phyloP scores from a whole-genome alignment of 2,113 vertebrate species.

The Hippocampus abdominalis region DNA sequence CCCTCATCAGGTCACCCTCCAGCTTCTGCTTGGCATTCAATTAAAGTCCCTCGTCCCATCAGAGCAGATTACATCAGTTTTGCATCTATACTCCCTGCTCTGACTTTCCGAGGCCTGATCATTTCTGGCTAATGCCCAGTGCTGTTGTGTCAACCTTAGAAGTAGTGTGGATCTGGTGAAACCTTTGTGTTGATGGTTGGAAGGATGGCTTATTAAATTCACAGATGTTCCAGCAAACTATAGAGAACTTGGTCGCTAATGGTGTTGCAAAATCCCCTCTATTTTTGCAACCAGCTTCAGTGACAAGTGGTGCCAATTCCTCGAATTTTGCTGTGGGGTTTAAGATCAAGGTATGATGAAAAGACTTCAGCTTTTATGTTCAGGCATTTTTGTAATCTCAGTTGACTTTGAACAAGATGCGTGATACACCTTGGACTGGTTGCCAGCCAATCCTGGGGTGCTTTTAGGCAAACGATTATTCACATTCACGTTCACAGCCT shows the following conservation, averaged over 20 bases:
- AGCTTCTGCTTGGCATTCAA: constrained; percentile 54
- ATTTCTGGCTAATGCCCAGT: constrained; percentile 20
- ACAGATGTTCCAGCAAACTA: neutral
- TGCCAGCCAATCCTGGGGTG: too few species aligned
- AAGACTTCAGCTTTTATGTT: too few species aligned
- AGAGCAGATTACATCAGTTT: constrained; percentile 64
- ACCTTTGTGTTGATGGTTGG: neutral
- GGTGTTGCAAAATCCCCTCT: neutral
- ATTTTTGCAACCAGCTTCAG: constrained; percentile 10
- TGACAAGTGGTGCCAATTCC: constrained; percentile 18
- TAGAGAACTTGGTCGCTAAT: neutral
- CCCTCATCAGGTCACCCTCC: constrained; percentile 57
- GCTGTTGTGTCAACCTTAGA: constrained; percentile 7
- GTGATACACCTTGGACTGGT: too few species aligned
- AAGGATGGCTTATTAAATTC: neutral
- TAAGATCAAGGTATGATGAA: too few species aligned
- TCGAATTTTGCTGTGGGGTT: constrained; percentile 15
- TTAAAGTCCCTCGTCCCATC: constrained; percentile 65
- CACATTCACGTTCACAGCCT: too few species aligned
- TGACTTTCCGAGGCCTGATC: constrained; percentile 18
- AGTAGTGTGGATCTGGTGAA: constrained; percentile 14
- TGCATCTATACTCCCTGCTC: constrained; percentile 47
- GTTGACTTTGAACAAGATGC: too few species aligned
- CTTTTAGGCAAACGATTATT: too few species aligned
- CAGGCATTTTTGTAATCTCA: too few species aligned